Evolutionary conservation across 2,113 vertebrate genomes (phyloP).

Genomic region (Polypterus senegalus): DNA sequence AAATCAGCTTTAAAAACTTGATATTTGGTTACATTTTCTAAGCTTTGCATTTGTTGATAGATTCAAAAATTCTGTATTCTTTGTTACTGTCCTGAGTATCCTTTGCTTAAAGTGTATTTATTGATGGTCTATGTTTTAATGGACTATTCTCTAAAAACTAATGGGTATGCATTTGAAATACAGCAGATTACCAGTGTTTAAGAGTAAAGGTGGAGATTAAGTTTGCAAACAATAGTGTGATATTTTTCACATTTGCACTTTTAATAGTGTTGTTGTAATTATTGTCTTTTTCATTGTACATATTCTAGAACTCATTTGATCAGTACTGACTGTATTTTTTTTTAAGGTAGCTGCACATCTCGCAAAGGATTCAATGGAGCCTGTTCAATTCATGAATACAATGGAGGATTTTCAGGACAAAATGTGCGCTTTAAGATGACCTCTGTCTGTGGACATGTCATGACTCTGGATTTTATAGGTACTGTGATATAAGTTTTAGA

Average conservation of each 20-base stretch:
- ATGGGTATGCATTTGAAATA: not conserved
- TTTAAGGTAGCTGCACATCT: constrained; percentile 65
- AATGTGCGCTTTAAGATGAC: constrained; percentile 84
- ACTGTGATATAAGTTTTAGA: not conserved
- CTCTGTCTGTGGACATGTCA: constrained; percentile 90
- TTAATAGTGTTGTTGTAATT: not conserved
- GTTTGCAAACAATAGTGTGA: too few species aligned
- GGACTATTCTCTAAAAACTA: too few species aligned
- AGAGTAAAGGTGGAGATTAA: not conserved
- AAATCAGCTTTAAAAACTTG: too few species aligned
- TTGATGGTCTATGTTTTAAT: too few species aligned
- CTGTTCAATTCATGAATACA: constrained; percentile 84
- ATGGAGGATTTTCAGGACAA: constrained; percentile 69
- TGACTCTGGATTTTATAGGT: constrained; percentile 96
- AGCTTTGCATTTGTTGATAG: too few species aligned
- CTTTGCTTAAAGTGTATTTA: too few species aligned
- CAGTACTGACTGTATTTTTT: not conserved
- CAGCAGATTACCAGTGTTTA: fast-evolving
- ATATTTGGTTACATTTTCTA: too few species aligned
- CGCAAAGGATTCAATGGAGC: constrained; percentile 83
- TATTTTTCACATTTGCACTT: too few species aligned
- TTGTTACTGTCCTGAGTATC: too few species aligned
- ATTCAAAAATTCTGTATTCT: too few species aligned
- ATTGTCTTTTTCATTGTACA: too few species aligned
- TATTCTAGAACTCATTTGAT: too few species aligned